Base-by-base conservation (phyloP, 1,140 invertebrate species). In the Drosophila willistoni region DNA sequence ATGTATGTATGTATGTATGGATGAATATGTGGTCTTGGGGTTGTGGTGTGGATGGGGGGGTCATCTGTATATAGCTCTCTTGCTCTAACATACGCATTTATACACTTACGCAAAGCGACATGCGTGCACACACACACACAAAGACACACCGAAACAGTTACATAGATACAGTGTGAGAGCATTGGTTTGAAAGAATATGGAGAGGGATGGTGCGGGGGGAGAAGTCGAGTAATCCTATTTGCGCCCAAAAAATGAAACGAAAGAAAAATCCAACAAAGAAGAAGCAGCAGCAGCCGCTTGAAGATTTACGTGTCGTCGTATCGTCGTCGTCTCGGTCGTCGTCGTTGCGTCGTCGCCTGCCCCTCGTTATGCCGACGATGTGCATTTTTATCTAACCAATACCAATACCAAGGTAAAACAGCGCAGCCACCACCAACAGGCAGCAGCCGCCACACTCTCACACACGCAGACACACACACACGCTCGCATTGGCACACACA, bases 371-470 rank as follows among this genome's bases (percentile, higher is more conserved):
- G 34, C 25, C 7, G n/a, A 14, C 7, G 29, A 14, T 57, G 55
- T 85, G 81, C 81, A 80, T 59, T 71, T 87, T 87, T 87, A 87
- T 87, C 83, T 87, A 87, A 87, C 83, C 65, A 79, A 87, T 81
- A 87, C 82, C 69, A 85, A 42, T 81, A 87, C 82, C 69, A 85
- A 42, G 42, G 66, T 63, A 57, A 56, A 33, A 64, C 41, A 68
- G 64, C 59, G 51, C 76, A 66, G 64, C 72, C 65, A 69, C 60
- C 73, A 63, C 54, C 51, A 71, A 19, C 61, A 72, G 14, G 34
- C 61, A 73, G 41, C 76, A 72, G 64, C 74, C 39, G 47, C 71
- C 73, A 64, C 71, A 64, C 65, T 17, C 64, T 10, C 9, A 36
- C 34, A 10, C 34, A 3, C 9, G 1, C 33, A 34, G 6, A 36